These are phyloP conservation scores for Watsonalla cultraria DNA, from an alignment of 2,888 invertebrate genomes.

Conservation along the genomic window DNA sequence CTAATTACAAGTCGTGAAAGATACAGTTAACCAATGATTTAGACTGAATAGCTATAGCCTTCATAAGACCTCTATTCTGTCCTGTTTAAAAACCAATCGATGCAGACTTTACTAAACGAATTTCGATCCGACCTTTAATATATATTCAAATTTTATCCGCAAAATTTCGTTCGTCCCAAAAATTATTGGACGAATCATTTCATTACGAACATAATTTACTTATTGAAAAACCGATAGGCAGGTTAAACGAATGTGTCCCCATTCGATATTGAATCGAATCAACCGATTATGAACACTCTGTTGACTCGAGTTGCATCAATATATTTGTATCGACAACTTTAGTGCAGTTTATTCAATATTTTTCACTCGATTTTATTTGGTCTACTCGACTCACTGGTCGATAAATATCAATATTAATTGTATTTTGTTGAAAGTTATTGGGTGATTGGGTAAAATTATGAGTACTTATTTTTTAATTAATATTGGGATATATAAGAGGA, in stretches of 20 bases:
- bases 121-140: not conserved
- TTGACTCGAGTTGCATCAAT: slow-evolving; percentile 3
- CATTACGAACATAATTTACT: not conserved
- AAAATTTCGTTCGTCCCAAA: not conserved
- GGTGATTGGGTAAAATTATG: too few relatives aligned
- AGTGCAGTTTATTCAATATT: not conserved
- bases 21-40: too few relatives aligned
- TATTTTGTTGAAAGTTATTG: too few relatives aligned
- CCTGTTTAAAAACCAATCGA: too few relatives aligned
- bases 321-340: not conserved
- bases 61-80: too few relatives aligned
- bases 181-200: not conserved
- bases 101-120: not conserved
- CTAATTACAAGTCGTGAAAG: too few relatives aligned
- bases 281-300: slow-evolving; percentile 5
- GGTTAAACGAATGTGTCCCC: not conserved
- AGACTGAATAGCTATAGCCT: too few relatives aligned
- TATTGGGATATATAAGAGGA: too few relatives aligned
- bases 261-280: slow-evolving; percentile 4
- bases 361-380: not conserved
- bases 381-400: not conserved
- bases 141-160: not conserved
- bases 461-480: too few relatives aligned
- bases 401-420: not conserved
- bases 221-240: not conserved